Percentiles rank a stretch among this genome's conserved stretches.
Conservation (phyloP, 2,888 invertebrate genomes). For the Agriopis aurantiaria region DNA sequence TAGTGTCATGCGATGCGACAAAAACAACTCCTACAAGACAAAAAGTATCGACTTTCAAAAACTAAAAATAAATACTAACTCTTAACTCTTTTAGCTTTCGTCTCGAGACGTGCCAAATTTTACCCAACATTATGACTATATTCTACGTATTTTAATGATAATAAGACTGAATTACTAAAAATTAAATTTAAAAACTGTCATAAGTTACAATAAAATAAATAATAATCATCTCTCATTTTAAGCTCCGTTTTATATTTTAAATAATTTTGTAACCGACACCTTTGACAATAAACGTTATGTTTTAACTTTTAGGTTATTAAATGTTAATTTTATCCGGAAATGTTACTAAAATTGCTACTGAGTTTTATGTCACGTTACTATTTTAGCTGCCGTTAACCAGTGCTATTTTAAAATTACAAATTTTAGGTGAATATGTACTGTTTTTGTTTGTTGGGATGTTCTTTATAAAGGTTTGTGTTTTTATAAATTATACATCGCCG, state of each 20-base stretch:
- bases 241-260: conserved; percentile 36
- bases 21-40: conserved; percentile 10
- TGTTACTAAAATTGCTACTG: conserved; percentile 32
- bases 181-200: conserved; percentile 26
- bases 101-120: conserved; percentile 25
- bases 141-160: conserved; percentile 20
- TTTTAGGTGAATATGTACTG: too few relatives aligned
- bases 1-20: too few relatives aligned
- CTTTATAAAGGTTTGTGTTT: too few relatives aligned
- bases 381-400: conserved; percentile 17
- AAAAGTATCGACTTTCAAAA: conserved; percentile 17
- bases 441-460: too few relatives aligned
- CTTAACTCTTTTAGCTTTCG: background rate
- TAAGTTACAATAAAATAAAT: conserved; percentile 21
- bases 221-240: conserved; percentile 27
- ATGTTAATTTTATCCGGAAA: conserved; percentile 42
- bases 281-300: conserved; percentile 33
- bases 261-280: conserved; percentile 42
- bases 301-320: conserved; percentile 37
- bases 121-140: conserved; percentile 19
- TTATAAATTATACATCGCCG: too few relatives aligned
- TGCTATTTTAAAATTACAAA: conserved; percentile 1
- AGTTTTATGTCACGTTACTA: conserved; percentile 23
- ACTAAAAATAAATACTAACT: conserved; percentile 1
- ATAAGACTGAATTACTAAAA: conserved; percentile 9